Evolutionary conservation across 2,113 vertebrate species (phyloP), one percentile per base, ranked within the genome.

Genomic region (Brachyhypopomus gauderio): DNA sequence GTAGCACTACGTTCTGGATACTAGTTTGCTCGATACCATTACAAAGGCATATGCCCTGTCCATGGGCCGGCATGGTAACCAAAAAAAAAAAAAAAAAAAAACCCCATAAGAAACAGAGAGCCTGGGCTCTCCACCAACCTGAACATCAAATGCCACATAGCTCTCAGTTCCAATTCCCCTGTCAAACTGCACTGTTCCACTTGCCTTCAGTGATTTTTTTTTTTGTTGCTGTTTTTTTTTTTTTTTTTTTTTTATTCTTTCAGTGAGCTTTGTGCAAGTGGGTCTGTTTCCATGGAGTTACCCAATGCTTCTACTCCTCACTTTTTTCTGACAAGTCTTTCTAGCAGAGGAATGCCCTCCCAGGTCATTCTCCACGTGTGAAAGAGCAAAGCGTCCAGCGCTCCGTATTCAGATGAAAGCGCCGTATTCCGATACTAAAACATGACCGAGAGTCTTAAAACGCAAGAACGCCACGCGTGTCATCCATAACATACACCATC

Each of bases 281-380:
- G 66, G 66, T 34, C 27, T 11, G 64, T 69, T 69, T 69, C 64
- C 64, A 41, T 22, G 36, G 66, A 70, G 36, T 11, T 41, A 70
- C 36, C 66, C 66, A 19, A 70, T 12, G 9, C 66, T 41, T 41
- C 22, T 5, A 9, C 66, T 38, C 36, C 66, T 22, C 66, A n/a
- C 16, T 67, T 27, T 62, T 67, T 11, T 70, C 34, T 41, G 66
- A 70, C n/a, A 41, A n/a, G 66, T 41, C 66, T 41, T 38, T 70
- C 34, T 2, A 22, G 19, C 9, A 4, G 20, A 70, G 66, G 6
- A 41, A 22, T 41, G 66, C 34, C 66, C 64, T 70, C 36, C 11
- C 66, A 41, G 66, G 66, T 70, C 66, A 41, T 70, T 41, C 66
- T 70, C 66, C 66, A 70, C 66, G 22, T n/a, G 66, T n/a, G 66